Evolutionary conservation across 2,888 invertebrate genomes (phyloP).

Genomic region (Limnephilus lunatus): DNA sequence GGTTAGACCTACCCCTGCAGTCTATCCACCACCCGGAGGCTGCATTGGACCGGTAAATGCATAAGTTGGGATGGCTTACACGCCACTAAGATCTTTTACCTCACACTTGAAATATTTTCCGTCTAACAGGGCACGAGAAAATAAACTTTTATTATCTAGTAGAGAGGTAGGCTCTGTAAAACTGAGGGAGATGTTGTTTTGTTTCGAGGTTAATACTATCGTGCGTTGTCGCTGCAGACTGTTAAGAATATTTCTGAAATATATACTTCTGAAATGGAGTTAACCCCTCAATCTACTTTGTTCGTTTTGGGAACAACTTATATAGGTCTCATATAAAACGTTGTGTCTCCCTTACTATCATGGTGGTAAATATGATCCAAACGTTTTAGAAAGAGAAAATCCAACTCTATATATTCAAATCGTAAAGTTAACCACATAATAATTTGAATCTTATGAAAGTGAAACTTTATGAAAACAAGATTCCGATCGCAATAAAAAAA

Average conservation of each 20-base stretch:
- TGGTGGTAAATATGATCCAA: too few relatives aligned
- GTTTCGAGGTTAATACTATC: neutral
- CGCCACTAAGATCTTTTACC: conserved; percentile 3
- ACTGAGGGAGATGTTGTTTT: neutral
- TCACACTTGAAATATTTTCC: conserved; percentile 35
- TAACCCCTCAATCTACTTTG: too few relatives aligned
- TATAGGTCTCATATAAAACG: too few relatives aligned
- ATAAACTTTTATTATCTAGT: neutral
- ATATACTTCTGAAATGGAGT: neutral
- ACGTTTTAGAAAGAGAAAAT: too few relatives aligned
- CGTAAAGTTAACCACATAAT: too few relatives aligned
- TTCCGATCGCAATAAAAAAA: too few relatives aligned
- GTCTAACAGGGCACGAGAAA: neutral
- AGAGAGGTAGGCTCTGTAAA: neutral
- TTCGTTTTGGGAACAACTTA: too few relatives aligned
- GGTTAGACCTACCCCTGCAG: neutral
- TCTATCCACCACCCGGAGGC: conserved; percentile 17
- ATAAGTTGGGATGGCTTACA: conserved; percentile 27
- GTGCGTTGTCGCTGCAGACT: neutral
- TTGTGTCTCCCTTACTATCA: too few relatives aligned
- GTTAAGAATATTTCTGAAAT: neutral
- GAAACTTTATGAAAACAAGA: too few relatives aligned
- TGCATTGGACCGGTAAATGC: conserved; percentile 53
- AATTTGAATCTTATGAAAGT: too few relatives aligned
- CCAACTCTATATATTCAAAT: too few relatives aligned